Evolutionary conservation across 2,797 vertebrate genomes (phyloP), one percentile per base, ranked within the genome.

Genomic region (Pseudopleuronectes americanus): DNA sequence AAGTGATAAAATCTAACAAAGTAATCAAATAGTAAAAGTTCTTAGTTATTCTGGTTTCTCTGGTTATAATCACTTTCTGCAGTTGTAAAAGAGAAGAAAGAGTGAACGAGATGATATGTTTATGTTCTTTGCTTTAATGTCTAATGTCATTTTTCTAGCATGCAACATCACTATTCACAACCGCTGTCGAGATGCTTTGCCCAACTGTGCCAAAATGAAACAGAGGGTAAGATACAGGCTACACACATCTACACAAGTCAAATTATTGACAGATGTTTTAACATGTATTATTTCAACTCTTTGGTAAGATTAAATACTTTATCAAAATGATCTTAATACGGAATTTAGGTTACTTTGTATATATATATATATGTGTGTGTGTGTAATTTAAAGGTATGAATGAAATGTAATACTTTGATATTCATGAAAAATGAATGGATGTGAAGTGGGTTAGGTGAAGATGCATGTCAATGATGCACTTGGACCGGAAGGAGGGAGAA

Each of bases 111-210:
- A 23, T 26, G 17, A 58, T 4, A 28, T 33, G 4, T 52, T 38
- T 33, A 3, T 53, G 2, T 54, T 71, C 51, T 57, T 6, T 43
- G 41, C 43, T 19, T 45, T 45, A 16, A 0, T 47, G 3, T 19
- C 8, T 66, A 6, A 5, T 54, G 19, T 55, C 13, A 79, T 70
- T 77, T 77, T 85, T 74, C 31, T 87, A 97, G 97, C 95, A 60
- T 98, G 97, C 90, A 97, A 93, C 2, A 96, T 96, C 84, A 97
- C 96, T 38, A 97, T 98, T 85, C 97, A 98, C 93, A 97, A 97
- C 92, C 96, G 96, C 88, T 98, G 97, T 90, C 94, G 96, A 89
- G 97, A 98, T 81, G 89, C 95, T 0, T 91, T 97, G 63, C 95
- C 95, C 77, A 97, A 96, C 95, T 98, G 97, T 59, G 93, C 93